Percentiles rank a stretch among this genome's conserved stretches.
phyloP scores from a whole-genome alignment of 2,888 invertebrate genomes.

The Lepeophtheirus nordmannii region DNA sequence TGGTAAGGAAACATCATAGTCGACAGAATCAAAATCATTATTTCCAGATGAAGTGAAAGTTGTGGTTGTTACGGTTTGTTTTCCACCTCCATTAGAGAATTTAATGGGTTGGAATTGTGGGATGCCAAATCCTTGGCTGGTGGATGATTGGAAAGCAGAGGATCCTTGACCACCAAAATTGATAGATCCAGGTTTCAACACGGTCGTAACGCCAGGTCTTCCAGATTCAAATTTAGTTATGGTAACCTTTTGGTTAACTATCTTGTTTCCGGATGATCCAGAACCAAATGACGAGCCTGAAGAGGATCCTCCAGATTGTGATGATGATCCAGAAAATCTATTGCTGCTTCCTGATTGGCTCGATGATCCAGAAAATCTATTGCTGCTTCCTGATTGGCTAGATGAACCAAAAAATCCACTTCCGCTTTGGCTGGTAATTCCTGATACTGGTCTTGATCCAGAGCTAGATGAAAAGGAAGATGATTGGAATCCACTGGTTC shows the following conservation, averaged over 20 bases:
- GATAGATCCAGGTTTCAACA: neutral
- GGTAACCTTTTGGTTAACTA: neutral
- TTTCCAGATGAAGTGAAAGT: neutral
- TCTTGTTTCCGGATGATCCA: neutral
- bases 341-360: neutral
- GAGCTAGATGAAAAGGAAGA: neutral
- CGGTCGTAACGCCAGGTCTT: neutral
- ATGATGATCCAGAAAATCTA: neutral
- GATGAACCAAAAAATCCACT: too few species aligned
- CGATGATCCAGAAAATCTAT: neutral
- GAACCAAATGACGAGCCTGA: neutral
- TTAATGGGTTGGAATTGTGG: neutral
- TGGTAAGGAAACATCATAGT: neutral
- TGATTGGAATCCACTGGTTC: neutral
- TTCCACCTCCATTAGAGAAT: neutral
- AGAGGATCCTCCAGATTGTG: neutral
- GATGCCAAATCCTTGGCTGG: neutral
- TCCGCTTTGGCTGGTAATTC: too few species aligned
- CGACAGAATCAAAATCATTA: neutral
- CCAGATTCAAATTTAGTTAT: neutral
- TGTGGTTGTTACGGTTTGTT: neutral
- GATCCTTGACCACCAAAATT: neutral
- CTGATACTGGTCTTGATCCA: neutral
- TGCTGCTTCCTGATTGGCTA: neutral
- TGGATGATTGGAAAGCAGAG: neutral